Evolutionary conservation across 2,113 vertebrate genomes (phyloP).

Genomic region (Danionella cerebrum): DNA sequence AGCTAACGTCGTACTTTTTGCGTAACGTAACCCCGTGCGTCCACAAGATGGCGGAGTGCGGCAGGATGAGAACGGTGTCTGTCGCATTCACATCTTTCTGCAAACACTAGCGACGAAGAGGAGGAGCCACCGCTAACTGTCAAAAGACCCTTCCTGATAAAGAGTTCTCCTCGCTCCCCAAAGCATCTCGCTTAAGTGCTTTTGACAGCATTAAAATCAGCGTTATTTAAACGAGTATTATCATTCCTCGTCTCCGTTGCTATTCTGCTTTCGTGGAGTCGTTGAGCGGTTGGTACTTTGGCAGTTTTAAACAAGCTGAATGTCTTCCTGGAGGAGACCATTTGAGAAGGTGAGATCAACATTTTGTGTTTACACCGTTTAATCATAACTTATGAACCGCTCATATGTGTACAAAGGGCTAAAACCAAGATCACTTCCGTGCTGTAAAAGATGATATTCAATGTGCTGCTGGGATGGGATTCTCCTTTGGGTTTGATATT

Average conservation of each 20-base stretch:
- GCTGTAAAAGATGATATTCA: background rate
- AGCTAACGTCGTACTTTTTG: no score
- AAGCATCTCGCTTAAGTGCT: background rate
- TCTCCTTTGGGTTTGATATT: background rate
- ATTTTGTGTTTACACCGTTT: background rate
- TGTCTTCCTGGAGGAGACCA: constrained; percentile 10
- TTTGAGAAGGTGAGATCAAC: background rate
- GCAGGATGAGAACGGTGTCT: background rate
- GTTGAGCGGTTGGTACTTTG: background rate
- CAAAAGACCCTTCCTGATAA: constrained; percentile 19
- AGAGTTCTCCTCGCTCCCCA: background rate
- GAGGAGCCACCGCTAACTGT: constrained; percentile 15
- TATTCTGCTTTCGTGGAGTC: background rate
- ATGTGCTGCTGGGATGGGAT: no score
- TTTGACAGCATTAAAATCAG: background rate
- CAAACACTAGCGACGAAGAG: background rate
- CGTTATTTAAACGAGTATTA: background rate
- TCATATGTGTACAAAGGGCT: background rate
- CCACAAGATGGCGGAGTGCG: background rate
- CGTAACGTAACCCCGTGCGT: background rate
- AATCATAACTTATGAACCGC: background rate
- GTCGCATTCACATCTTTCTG: background rate
- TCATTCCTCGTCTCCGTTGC: background rate
- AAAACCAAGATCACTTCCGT: background rate
- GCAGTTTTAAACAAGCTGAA: background rate